Evolutionary conservation across 2,113 vertebrate species (phyloP).

Genomic region (Labeo catla): DNA sequence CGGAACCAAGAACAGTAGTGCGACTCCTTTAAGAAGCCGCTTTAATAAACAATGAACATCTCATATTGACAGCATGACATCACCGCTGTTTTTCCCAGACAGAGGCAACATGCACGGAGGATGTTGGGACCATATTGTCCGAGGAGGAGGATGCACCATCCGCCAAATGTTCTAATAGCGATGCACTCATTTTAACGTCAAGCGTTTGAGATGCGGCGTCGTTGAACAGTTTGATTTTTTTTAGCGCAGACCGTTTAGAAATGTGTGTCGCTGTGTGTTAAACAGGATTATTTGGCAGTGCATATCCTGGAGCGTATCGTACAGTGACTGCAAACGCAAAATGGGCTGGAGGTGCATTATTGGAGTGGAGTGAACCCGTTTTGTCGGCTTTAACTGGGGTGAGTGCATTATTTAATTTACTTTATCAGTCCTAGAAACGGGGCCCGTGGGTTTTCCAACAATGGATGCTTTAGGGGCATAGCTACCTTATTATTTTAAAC

Average conservation of each 20-base stretch:
- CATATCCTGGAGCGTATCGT: not conserved
- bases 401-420: slow-evolving; percentile 20
- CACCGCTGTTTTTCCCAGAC: slow-evolving; percentile 86
- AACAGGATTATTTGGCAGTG: slow-evolving; percentile 2
- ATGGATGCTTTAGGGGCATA: not conserved
- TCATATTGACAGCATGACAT: slow-evolving; percentile 91
- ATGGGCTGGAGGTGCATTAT: slow-evolving; percentile 17
- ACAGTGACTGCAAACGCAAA: not conserved
- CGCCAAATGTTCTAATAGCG: slow-evolving; percentile 14
- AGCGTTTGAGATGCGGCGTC: not conserved
- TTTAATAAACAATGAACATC: slow-evolving; percentile 87
- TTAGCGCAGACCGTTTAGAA: not conserved
- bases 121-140: slow-evolving; percentile 79
- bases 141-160: slow-evolving; percentile 62
- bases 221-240: slow-evolving; percentile 10
- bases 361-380: slow-evolving; percentile 10
- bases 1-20: slow-evolving; percentile 38
- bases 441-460: not conserved
- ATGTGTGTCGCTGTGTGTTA: slow-evolving; percentile 7
- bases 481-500: not conserved
- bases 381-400: slow-evolving; percentile 4
- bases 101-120: slow-evolving; percentile 61
- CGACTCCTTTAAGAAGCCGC: slow-evolving; percentile 87
- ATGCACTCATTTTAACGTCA: not conserved
- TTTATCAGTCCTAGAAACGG: not conserved